Conservation (phyloP, 1,140 invertebrate genomes). For the Drosophila ohnishii region DNA sequence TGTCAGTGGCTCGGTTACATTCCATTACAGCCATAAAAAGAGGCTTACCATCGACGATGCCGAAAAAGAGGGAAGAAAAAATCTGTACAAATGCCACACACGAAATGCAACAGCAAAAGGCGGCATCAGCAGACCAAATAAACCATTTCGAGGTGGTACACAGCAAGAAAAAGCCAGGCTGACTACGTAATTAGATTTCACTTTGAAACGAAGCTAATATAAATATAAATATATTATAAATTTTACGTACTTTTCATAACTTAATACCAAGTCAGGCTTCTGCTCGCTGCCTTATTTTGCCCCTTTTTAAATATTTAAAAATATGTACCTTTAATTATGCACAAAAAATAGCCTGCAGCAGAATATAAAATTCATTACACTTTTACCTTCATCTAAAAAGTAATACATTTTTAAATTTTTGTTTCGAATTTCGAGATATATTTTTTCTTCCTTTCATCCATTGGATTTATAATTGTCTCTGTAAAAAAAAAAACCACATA, state of each 20-base stretch:
- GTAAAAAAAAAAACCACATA: background rate
- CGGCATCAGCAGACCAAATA: constrained; percentile 27
- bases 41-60: constrained; percentile 37
- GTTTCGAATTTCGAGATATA: background rate
- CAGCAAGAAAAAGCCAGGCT: background rate
- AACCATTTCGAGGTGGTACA: constrained; percentile 16
- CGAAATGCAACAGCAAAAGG: constrained; percentile 34
- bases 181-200: background rate
- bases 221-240: background rate
- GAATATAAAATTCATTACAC: background rate
- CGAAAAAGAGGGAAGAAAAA: constrained; percentile 42
- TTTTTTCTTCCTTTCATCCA: background rate
- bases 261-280: background rate
- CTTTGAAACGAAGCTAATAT: background rate
- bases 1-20: constrained; percentile 65
- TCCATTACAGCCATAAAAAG: constrained; percentile 65
- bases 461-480: background rate
- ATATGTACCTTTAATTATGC: background rate
- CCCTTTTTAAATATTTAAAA: background rate
- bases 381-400: background rate
- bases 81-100: constrained; percentile 48
- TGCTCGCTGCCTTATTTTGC: background rate
- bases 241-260: background rate
- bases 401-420: background rate
- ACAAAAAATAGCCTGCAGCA: background rate